A percentile compares a stretch with the other conserved stretches of the same genome.
Conservation (phyloP, 2,113 vertebrate species). For the Vulpes lagopus region DNA sequence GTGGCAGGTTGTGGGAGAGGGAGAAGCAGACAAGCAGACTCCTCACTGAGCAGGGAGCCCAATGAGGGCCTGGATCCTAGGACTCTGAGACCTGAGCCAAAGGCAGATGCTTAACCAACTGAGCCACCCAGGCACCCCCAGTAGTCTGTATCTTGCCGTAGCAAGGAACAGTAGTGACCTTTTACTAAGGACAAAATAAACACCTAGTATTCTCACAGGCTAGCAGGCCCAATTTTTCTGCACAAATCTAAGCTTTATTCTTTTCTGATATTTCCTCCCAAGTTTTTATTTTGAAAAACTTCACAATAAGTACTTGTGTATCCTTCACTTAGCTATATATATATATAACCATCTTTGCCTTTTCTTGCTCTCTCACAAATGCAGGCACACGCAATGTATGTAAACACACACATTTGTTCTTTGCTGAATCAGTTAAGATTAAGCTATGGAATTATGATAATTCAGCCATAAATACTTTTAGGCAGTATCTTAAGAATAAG, state of each 20-base stretch:
- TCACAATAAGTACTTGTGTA: not conserved
- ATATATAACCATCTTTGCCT: not conserved
- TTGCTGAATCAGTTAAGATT: constrained; percentile 6
- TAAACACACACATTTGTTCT: not conserved
- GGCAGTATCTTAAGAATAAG: not conserved
- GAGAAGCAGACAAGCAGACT: too few relatives aligned
- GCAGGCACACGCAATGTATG: not conserved
- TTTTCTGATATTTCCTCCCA: not conserved
- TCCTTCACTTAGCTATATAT: not conserved
- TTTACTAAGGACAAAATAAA: not conserved
- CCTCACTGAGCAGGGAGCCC: too few relatives aligned
- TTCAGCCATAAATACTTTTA: not conserved
- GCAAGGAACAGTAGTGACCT: not conserved
- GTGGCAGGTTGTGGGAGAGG: too few relatives aligned
- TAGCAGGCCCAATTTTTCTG: not conserved
- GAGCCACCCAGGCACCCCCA: too few relatives aligned
- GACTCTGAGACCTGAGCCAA: too few relatives aligned
- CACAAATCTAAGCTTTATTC: constrained; percentile 17
- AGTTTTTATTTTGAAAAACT: constrained; percentile 42
- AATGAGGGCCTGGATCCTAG: too few relatives aligned
- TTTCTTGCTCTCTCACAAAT: not conserved
- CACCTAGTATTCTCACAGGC: not conserved
- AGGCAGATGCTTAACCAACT: too few relatives aligned
- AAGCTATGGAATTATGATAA: not conserved
- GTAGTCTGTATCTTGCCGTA: not conserved